Evolutionary conservation across 2,113 vertebrate genomes (phyloP), one percentile per base, ranked within the genome.

Genomic region (Phyllostomus hastatus): DNA sequence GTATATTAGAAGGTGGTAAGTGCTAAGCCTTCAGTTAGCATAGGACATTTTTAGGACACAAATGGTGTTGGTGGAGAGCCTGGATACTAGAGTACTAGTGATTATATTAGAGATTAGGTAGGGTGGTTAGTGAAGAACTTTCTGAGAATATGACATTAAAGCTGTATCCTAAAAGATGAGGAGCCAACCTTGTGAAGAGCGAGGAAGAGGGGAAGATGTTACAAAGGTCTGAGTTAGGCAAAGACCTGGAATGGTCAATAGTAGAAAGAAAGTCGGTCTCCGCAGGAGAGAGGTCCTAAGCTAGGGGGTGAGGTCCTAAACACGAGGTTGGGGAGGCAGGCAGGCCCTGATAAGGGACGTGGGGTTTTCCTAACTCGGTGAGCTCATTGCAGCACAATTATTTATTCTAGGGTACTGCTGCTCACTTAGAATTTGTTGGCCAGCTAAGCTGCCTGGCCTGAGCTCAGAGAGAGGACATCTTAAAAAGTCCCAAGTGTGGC

Each of bases 121-220:
- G 35, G 69, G 31, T 43, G 31, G 57, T 48, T 20, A 41, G 24
- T 5, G 38, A 92, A 75, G 54, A 88, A 24, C 61, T 94, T 78
- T 81, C 52, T 84, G 48, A 88, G 43, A 79, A 64, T 28, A 81
- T 86, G 69, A 46, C 82, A 80, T 92, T 78, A 87, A 70, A 91
- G 35, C 28, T 97, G 67, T 78, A 79, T 87, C 46, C 41, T 54
- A 73, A 59, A 91, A 95, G 90, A 91, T 48, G 75, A 95, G 72
- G 50, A 93, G 59, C 50, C 43, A 86, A 41, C 16, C 85, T 38
- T 72, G 66, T 90, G 59, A 92, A 59, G 66, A 72, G 76, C 69
- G n/a, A 75, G 66, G 41, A 57, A 43, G 26, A 17, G 14, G 16
- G 31, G 38, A 28, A 79, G 46, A 38, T 73, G 46, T 31, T 38